phyloP scores from a whole-genome alignment of 2,113 vertebrate genomes.

The Ploceus nigricollis region DNA sequence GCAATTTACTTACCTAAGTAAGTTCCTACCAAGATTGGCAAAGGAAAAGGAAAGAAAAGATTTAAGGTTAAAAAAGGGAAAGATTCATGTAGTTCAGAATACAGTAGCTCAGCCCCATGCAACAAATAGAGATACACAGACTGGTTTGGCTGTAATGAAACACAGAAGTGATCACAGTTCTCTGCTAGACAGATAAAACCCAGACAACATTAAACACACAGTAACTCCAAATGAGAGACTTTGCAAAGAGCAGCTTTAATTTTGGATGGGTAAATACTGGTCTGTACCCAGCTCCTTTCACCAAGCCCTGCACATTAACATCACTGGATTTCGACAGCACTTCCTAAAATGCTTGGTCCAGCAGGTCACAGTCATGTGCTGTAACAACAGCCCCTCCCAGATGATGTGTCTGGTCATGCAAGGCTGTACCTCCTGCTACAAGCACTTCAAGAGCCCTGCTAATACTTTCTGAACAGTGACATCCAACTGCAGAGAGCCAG shows the following conservation, averaged over 20 bases:
- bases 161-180: not conserved
- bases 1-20: conserved; percentile 75
- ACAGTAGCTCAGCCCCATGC: conserved; percentile 41
- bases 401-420: not conserved
- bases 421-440: not conserved
- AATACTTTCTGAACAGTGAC: not conserved
- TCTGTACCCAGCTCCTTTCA: not conserved
- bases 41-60: conserved; percentile 52
- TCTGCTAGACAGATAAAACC: not conserved
- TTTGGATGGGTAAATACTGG: not conserved
- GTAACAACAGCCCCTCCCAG: not conserved
- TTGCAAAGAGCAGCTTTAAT: not conserved
- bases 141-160: not conserved
- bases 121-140: conserved; percentile 9
- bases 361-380: not conserved
- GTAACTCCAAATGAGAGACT: not conserved
- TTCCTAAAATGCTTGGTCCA: not conserved
- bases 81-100: not conserved
- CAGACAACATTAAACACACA: conserved; percentile 13
- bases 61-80: conserved; percentile 35
- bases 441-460: not conserved
- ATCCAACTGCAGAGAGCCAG: not conserved
- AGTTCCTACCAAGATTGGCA: conserved; percentile 70
- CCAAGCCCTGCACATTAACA: not conserved
- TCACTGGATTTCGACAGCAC: not conserved